Evolutionary conservation across 1,140 invertebrate species (phyloP), one percentile per base, ranked within the genome.

Genomic region (Leptinotarsa undecemlineata): DNA sequence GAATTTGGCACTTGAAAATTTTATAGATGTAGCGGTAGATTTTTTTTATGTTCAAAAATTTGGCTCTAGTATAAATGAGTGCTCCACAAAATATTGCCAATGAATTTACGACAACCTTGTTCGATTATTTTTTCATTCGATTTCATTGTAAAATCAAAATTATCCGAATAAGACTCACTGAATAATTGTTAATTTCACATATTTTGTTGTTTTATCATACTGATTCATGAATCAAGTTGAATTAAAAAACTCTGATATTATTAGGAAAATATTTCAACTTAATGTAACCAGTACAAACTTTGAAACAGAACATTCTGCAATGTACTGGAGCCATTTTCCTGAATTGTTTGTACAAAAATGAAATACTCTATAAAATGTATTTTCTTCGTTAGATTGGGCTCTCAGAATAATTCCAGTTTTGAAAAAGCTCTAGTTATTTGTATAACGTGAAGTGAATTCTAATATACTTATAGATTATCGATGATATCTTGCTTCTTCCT

Each of bases 1-100:
- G 73, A 71, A 77, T 82, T 80, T 80, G 79, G 76, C 79, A 81
- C 75, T 76, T 68, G 71, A 76, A 79, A 74, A 73, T 78, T 80
- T 80, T 80, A 75, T 80, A 78, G 71, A 79, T 48, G 69, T 78
- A 78, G 77, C 48, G 48, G 60, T 80, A 76, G 76, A 64, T 57
- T 72, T 77, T 79, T 71, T 71, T 75, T 77, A 70, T 33, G 68
- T 74, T 33, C 26, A n/a, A n/a, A 19, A 19, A 68, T n/a, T 42
- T 19, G 23, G 33, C 66, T 68, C 19, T 42, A 19, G 66, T 68
- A 68, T 66, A 3, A n/a, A 57, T 57, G 3, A 42, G 51, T 17
- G 14, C 0, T 57, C n/a, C 51, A 57, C 51, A 57, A 57, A n/a
- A 6, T 57, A 19, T 42, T 42, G 8, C 8, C 26, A 33, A 33